Base-by-base conservation (phyloP, 2,888 invertebrate genomes). In the Drepana falcataria region DNA sequence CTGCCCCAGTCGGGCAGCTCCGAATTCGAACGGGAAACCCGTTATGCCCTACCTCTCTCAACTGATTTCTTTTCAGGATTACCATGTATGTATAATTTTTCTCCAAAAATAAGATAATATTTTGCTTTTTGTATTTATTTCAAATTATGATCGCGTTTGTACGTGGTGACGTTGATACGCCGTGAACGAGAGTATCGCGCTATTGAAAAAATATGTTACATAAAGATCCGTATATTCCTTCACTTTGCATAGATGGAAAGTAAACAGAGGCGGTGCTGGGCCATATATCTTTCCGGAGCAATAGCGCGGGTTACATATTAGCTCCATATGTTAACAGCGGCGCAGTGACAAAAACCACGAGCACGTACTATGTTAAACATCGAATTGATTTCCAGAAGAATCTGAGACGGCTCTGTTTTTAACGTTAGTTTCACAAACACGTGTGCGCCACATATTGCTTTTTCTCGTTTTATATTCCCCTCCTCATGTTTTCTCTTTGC, bases 361-460 rank as follows among this genome's bases (percentile, higher is more conserved):
- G 55, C 75, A 75, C 75, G 68, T 69, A 65, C 69, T 83, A 83
- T 83, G 84, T 80, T 83, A 83, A 83, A 83, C 78, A 78, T 71
- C 70, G 74, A 81, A 85, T 86, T 81, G 83, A 85, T 85, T 82
- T 77, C 71, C 71, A 67, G 78, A 76, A 75, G 71, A 73, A 77
- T 80, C 77, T 78, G 80, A 77, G 76, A 74, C 68, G 66, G 66
- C 71, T 73, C 73, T 79, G 75, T 80, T 82, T 83, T 84, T 81
- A 82, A 81, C 78, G 70, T 67, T 61, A 73, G 73, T 76, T 77
- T 77, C 71, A 74, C 83, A 83, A 85, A 85, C 85, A 85, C 73
- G 75, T 80, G 81, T 67, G 78, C 70, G 68, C 69, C 77, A 81
- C 79, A 82, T 87, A 87, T 87, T 87, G 84, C 81, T 83, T 85